Base-by-base conservation (phyloP, 2,888 invertebrate species). In the Holacanthella duospinosa region DNA sequence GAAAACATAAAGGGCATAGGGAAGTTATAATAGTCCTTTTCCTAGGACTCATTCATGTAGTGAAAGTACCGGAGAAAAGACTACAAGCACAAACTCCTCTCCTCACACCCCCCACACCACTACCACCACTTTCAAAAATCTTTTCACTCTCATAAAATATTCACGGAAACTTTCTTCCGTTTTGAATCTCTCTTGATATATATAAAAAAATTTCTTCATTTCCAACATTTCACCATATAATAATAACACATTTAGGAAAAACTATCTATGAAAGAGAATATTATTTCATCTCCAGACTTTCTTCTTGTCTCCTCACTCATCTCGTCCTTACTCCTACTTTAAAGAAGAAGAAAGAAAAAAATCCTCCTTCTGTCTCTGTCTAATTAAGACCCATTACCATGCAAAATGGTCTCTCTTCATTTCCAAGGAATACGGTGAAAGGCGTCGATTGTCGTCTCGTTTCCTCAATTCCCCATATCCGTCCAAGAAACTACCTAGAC, bases 311-410 rank as follows among this genome's bases (percentile, higher is more conserved):
- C 48, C 21, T 48, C 21, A 48, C 21, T 48, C 48, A 48, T 48
- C 48, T 48, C 21, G 4, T 48, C 48, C 48, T 48, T 9, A 9
- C 16, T 36, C 36, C 36, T 16, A 36, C 36, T 36, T 36, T 36
- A 16, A 36, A 16, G n/a, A n/a, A n/a, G n/a, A n/a, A n/a, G n/a
- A n/a, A n/a, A n/a, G n/a, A n/a, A n/a, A n/a, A n/a, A n/a, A n/a
- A n/a, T n/a, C n/a, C 16, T 16, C 36, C 36, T 36, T 16, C 36
- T 9, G 36, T 36, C 36, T 36, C n/a, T 48, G 48, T 48, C 66
- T 67, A 68, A 70, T 67, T 67, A 70, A 68, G 66, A 66, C 64
- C 48, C 59, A 68, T 70, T 66, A 66, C 64, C 57, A 68, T 68
- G 66, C 66, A 68, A 70, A 69, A 70, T 66, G 66, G 60, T 70